These are phyloP conservation scores for Porites evermanni DNA, from an alignment of 92 coral and sea anemone species.

Conservation along the genomic window DNA sequence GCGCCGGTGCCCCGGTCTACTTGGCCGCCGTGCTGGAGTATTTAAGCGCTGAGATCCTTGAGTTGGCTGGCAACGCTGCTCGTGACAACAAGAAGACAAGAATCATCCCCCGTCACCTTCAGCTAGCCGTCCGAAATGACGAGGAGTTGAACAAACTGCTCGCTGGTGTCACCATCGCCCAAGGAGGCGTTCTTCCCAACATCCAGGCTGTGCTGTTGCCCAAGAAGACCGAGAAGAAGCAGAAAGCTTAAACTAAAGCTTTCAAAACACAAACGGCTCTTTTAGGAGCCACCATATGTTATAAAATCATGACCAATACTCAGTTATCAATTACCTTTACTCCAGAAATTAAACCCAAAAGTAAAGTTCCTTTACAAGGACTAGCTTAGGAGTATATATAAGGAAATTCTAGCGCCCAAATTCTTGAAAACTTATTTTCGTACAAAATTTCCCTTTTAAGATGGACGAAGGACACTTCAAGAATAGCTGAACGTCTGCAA, in stretches of 20 bases:
- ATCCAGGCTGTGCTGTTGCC: slow-evolving; percentile 67
- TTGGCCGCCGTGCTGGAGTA: slow-evolving; percentile 66
- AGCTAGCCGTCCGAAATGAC: slow-evolving; percentile 69
- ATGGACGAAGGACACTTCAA: too few species aligned
- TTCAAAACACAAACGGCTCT: slow-evolving; percentile 15
- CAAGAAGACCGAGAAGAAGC: slow-evolving; percentile 66
- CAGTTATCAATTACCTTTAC: background rate
- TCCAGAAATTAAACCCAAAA: background rate
- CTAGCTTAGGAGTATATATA: background rate
- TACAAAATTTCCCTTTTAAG: too few species aligned
- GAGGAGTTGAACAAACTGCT: slow-evolving; percentile 64
- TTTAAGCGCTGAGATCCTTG: slow-evolving; percentile 65
- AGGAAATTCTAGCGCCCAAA: background rate
- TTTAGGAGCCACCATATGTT: slow-evolving; percentile 44
- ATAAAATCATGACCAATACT: slow-evolving; percentile 9
- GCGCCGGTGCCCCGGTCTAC: slow-evolving; percentile 89
- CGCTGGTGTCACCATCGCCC: slow-evolving; percentile 63
- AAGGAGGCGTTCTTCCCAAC: slow-evolving; percentile 71
- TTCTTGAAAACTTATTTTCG: too few species aligned
- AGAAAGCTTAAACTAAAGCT: slow-evolving; percentile 29
- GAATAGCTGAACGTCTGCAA: too few species aligned
- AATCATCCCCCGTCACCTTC: slow-evolving; percentile 72
- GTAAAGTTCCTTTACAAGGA: background rate
- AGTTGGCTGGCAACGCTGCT: slow-evolving; percentile 78
- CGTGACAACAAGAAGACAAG: slow-evolving; percentile 73